Evolutionary conservation across 2,797 vertebrate genomes (phyloP).

Genomic region (Labroides dimidiatus): DNA sequence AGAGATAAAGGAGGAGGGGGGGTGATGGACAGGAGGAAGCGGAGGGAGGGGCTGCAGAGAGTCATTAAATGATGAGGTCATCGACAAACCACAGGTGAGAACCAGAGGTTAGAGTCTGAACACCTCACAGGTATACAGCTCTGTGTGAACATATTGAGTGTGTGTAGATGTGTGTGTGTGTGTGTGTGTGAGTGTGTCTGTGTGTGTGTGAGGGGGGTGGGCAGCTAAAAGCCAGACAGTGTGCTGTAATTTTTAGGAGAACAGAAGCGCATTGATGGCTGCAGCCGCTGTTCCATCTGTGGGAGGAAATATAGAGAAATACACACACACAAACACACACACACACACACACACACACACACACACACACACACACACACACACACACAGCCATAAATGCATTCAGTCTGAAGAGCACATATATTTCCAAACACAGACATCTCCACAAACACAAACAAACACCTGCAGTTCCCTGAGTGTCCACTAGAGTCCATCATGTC

Average conservation of each 20-base stretch:
- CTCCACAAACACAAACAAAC: background rate
- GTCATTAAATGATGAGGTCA: slow-evolving; percentile 2
- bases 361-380: background rate
- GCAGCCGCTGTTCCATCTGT: slow-evolving; percentile 49
- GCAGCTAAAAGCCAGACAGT: slow-evolving; percentile 38
- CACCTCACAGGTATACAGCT: background rate
- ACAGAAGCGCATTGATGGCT: background rate
- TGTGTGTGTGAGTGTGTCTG: slow-evolving; percentile 12
- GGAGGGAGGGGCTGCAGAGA: background rate
- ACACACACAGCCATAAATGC: background rate
- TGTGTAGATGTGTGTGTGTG: slow-evolving; percentile 22
- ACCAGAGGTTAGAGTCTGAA: background rate
- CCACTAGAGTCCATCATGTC: too few relatives aligned
- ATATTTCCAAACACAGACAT: background rate
- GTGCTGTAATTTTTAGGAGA: background rate
- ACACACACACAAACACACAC: too few relatives aligned
- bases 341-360: slow-evolving; percentile 1
- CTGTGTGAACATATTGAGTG: too few relatives aligned
- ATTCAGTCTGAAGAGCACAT: background rate
- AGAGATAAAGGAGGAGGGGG: background rate
- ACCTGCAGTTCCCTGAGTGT: too few relatives aligned
- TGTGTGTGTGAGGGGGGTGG: slow-evolving; percentile 71
- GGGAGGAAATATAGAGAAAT: slow-evolving; percentile 15
- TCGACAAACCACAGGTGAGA: background rate
- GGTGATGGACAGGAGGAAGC: too few relatives aligned